These are phyloP conservation scores for Chymomyza amoena DNA, from an alignment of 2,888 invertebrate genomes.

Conservation along the genomic window DNA sequence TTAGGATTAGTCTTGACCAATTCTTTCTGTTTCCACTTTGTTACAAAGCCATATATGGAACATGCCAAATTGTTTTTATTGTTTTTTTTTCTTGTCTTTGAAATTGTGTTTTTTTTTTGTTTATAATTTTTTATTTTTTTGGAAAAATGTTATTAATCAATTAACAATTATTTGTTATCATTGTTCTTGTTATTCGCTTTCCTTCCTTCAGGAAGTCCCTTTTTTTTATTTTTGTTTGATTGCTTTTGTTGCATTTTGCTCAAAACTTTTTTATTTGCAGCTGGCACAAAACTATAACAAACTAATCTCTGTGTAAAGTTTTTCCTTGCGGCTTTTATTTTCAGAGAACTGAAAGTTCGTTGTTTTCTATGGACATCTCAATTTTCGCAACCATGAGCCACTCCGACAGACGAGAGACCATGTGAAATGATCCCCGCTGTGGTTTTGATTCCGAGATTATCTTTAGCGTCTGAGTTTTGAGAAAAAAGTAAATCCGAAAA, in stretches of 20 bases:
- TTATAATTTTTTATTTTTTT: too few species aligned
- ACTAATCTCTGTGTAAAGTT: background rate
- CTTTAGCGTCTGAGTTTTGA: background rate
- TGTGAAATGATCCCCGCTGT: background rate
- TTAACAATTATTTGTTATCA: too few species aligned
- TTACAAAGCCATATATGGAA: too few species aligned
- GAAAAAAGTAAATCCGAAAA: background rate
- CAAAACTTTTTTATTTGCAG: background rate
- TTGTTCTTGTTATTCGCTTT: too few species aligned
- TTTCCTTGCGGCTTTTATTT: background rate
- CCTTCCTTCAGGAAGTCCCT: slow-evolving; percentile 10
- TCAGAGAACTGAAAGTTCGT: background rate
- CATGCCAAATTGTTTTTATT: too few species aligned
- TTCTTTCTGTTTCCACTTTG: too few species aligned
- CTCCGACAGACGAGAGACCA: background rate
- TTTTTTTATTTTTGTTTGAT: slow-evolving; percentile 17
- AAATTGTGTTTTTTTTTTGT: too few species aligned
- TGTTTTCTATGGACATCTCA: background rate
- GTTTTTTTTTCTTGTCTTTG: too few species aligned
- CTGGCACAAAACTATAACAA: background rate
- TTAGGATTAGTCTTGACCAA: too few species aligned
- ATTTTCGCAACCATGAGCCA: background rate
- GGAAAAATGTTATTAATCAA: too few species aligned
- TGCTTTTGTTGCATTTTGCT: slow-evolving; percentile 13
- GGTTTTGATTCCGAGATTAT: background rate